Base-by-base conservation (phyloP, 1,140 invertebrate species). In the Camponotus vicinus region DNA sequence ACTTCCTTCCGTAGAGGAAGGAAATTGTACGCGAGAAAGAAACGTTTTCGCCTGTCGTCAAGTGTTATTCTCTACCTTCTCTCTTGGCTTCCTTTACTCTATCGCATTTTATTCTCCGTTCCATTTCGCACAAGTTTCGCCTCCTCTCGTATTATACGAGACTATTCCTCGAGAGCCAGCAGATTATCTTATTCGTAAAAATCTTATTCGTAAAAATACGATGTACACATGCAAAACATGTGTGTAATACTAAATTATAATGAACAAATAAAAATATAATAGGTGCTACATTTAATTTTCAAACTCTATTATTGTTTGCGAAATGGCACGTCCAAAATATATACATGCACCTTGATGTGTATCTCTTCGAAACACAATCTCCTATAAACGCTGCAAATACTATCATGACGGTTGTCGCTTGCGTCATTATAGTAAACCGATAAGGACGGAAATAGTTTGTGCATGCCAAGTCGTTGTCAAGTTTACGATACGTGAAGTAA, bases 21-120 rank as follows among this genome's bases (percentile, higher is more conserved):
- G 27, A 87, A 89, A 77, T 85, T 78, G 88, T 80, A 79, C 67
- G 49, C 57, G 85, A 73, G 57, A 71, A 67, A 76, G 57, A 78
- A 52, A 61, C 63, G 42, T 73, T 27, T 40, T 32, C 71, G 27
- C 73, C 63, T 90, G 82, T 89, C 86, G 86, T 18, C 87, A 27
- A 88, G 86, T 88, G 70, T 90, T 89, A 87, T 90, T 90, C 63
- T 82, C 59, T 75, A 45, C 77, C 73, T 64, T 45, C 42, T 61
- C 75, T 49, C 79, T 70, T 21, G 11, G 37, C 63, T 69, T 57
- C n/a, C 34, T 40, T 45, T 34, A 18, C 61, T 27, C 32, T 83
- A 57, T 42, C 45, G 40, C 82, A 34, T 49, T 27, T 73, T 55
- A 66, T 55, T 40, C 84, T 78, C 76, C 80, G 59, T 87, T 87